A percentile compares a stretch with the other conserved stretches of the same genome.
phyloP scores from a whole-genome alignment of 2,797 vertebrate species.

The Melanotaenia nigrans region DNA sequence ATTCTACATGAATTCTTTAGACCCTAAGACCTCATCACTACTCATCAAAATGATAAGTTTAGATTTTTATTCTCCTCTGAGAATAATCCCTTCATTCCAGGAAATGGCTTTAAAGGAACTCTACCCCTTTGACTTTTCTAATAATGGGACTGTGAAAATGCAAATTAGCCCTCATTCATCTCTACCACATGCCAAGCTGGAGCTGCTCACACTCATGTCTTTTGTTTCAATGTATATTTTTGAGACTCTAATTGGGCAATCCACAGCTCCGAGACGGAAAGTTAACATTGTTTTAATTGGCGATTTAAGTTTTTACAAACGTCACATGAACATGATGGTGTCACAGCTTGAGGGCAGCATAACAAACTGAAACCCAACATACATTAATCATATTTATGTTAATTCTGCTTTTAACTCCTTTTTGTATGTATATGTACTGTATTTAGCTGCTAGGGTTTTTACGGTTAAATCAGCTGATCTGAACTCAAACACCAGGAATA shows the following conservation, averaged over 20 bases:
- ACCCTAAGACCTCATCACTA: background rate
- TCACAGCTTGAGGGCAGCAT: background rate
- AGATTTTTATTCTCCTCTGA: background rate
- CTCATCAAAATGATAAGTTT: background rate
- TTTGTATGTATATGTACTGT: no score
- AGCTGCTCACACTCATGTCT: slow-evolving; percentile 3
- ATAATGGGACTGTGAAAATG: slow-evolving; percentile 13
- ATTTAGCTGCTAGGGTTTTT: no score
- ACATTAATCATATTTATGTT: no score
- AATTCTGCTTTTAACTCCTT: no score
- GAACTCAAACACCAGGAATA: background rate
- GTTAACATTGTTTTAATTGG: background rate
- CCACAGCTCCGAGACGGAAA: background rate
- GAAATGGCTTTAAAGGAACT: slow-evolving; percentile 1
- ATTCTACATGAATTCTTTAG: background rate
- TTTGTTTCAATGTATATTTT: background rate
- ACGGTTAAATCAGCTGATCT: background rate
- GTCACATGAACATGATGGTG: background rate
- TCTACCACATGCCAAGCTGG: slow-evolving; percentile 1
- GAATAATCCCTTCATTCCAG: slow-evolving; percentile 1
- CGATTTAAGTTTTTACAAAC: background rate
- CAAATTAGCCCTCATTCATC: slow-evolving; percentile 10
- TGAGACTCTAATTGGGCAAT: background rate
- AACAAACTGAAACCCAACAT: background rate
- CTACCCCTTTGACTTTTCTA: slow-evolving; percentile 13